phyloP scores from a whole-genome alignment of 2,888 invertebrate genomes.

The Morpho helenor region DNA sequence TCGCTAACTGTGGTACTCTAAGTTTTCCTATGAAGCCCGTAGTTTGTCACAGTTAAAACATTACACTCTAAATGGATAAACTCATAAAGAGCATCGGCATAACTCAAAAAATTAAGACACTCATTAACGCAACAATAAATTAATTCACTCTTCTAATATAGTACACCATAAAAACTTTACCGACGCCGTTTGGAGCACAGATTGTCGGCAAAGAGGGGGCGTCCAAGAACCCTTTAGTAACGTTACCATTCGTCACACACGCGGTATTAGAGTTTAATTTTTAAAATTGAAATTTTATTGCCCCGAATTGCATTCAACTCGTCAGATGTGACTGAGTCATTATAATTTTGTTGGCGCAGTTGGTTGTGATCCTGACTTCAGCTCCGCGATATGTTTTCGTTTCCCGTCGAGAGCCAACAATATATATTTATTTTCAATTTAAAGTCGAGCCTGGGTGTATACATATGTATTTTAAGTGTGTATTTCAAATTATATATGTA shows the following conservation, averaged over 20 bases:
- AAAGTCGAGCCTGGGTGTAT: too few relatives aligned
- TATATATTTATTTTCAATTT: too few relatives aligned
- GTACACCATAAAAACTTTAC: conserved; percentile 63
- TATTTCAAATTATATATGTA: too few relatives aligned
- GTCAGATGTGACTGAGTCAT: not conserved
- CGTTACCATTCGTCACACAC: conserved; percentile 72
- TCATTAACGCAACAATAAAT: conserved; percentile 47
- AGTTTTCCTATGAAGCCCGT: not conserved
- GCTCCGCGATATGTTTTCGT: too few relatives aligned
- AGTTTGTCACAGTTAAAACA: not conserved
- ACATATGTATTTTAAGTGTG: too few relatives aligned
- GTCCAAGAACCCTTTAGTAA: conserved; percentile 57
- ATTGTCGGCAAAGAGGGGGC: conserved; percentile 67
- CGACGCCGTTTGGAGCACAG: conserved; percentile 73
- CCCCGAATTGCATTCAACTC: conserved; percentile 18
- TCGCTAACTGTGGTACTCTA: too few relatives aligned
- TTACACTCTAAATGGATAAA: not conserved
- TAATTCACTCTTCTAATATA: conserved; percentile 65
- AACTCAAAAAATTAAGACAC: not conserved
- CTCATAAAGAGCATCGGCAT: not conserved
- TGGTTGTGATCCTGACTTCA: too few relatives aligned
- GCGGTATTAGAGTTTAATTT: conserved; percentile 72
- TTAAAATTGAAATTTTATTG: conserved; percentile 73
- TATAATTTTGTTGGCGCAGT: not conserved
- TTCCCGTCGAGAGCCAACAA: too few relatives aligned